These are phyloP conservation scores for Actinemys pallida DNA, from an alignment of 2,113 vertebrate genomes.

Conservation along the genomic window DNA sequence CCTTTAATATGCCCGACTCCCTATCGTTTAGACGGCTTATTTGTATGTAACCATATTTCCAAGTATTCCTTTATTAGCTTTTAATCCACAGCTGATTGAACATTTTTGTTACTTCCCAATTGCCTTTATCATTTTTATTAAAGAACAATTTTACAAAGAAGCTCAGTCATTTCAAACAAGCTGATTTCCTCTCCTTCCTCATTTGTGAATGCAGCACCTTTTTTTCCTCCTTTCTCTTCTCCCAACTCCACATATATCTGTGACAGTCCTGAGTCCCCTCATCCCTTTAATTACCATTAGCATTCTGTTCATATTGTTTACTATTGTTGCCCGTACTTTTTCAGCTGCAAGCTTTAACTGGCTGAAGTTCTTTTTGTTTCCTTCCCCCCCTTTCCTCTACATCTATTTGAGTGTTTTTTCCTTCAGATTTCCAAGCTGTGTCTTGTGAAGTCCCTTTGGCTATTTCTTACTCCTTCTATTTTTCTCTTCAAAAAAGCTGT, in stretches of 20 bases:
- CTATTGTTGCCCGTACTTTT: rapidly evolving
- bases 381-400: background rate
- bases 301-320: background rate
- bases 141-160: background rate
- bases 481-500: background rate
- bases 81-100: background rate
- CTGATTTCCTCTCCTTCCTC: background rate
- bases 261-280: background rate
- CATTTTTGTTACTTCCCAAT: conserved; percentile 24
- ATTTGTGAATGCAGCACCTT: background rate
- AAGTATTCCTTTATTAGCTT: background rate
- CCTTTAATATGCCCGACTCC: background rate
- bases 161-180: background rate
- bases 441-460: background rate
- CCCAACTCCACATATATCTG: background rate
- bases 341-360: background rate
- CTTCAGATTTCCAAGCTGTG: background rate
- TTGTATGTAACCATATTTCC: background rate
- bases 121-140: background rate
- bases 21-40: background rate
- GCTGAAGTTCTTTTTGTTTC: background rate
- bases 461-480: background rate
- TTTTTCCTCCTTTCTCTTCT: rapidly evolving
- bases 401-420: background rate
- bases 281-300: background rate